Percentiles rank a stretch among this genome's conserved stretches.
These are phyloP conservation scores for Galagoides demidoff DNA, from an alignment of 2,797 vertebrate species.

Conservation along the genomic window DNA sequence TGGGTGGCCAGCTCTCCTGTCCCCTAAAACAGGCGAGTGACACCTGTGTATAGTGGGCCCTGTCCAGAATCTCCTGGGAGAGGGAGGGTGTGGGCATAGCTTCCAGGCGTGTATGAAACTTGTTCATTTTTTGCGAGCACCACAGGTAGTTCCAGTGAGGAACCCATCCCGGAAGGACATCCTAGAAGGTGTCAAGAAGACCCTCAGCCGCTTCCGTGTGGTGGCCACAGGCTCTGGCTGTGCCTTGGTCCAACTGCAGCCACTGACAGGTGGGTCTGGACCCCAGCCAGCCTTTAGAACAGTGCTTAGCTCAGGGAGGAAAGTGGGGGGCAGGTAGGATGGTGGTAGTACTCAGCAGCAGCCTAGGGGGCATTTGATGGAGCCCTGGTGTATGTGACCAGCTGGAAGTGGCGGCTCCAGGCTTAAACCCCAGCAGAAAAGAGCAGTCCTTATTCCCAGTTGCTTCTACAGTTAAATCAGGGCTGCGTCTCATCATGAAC, in stretches of 20 bases:
- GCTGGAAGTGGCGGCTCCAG: neutral
- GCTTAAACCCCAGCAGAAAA: neutral
- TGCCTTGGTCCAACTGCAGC: slow-evolving; percentile 88
- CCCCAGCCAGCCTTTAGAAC: neutral
- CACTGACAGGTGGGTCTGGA: slow-evolving; percentile 82
- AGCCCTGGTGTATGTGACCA: neutral
- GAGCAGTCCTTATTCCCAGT: neutral
- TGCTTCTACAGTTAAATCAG: neutral
- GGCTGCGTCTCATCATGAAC: neutral
- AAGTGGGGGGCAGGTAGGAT: neutral
- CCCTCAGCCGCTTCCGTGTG: slow-evolving; percentile 84
- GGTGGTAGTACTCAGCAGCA: neutral
- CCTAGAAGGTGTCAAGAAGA: slow-evolving; percentile 85
- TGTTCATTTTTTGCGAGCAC: neutral
- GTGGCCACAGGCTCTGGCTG: slow-evolving; percentile 76
- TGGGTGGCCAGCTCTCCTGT: neutral
- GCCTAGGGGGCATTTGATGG: neutral
- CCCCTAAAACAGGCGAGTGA: neutral
- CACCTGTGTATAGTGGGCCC: neutral
- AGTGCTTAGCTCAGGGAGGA: neutral
- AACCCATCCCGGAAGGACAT: slow-evolving; percentile 81
- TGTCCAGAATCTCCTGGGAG: neutral
- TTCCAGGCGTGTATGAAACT: neutral
- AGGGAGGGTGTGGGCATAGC: neutral
- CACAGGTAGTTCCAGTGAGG: slow-evolving; percentile 84